Conservation (phyloP, 2,797 vertebrate species). For the Heliangelus exortis region DNA sequence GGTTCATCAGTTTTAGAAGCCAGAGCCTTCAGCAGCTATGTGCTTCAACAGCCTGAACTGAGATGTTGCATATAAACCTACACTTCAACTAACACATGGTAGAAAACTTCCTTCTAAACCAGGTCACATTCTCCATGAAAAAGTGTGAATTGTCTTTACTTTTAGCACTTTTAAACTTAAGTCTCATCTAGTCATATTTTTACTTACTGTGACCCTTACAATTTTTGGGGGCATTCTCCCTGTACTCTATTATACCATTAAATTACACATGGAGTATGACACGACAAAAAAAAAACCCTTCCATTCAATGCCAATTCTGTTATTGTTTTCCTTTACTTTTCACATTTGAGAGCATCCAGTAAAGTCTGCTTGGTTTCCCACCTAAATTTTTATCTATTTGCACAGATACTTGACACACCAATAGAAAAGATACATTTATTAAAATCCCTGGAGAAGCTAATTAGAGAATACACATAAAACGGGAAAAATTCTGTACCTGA, state of each 20-base stretch:
- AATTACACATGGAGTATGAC: not conserved
- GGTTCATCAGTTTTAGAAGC: not conserved
- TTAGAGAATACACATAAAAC: not conserved
- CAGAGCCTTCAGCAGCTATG: not conserved
- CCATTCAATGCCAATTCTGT: not conserved
- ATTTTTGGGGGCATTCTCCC: not conserved
- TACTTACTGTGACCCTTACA: not conserved
- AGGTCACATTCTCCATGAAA: not conserved
- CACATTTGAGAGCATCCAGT: not conserved
- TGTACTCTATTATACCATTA: not conserved
- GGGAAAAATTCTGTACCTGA: not conserved
- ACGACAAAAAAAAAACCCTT: not conserved
- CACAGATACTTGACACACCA: not conserved
- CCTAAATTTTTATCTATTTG: not conserved
- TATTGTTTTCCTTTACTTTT: not conserved
- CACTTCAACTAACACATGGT: fast-evolving
- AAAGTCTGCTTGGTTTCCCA: not conserved
- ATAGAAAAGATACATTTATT: not conserved
- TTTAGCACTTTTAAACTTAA: not conserved
- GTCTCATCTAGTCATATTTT: not conserved
- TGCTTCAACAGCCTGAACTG: not conserved
- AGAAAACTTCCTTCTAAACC: not conserved
- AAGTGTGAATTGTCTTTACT: not conserved
- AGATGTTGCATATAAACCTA: not conserved
- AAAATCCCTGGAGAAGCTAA: not conserved